These are phyloP conservation scores for Setipinna tenuifilis DNA, from an alignment of 2,797 vertebrate genomes.

Conservation along the genomic window DNA sequence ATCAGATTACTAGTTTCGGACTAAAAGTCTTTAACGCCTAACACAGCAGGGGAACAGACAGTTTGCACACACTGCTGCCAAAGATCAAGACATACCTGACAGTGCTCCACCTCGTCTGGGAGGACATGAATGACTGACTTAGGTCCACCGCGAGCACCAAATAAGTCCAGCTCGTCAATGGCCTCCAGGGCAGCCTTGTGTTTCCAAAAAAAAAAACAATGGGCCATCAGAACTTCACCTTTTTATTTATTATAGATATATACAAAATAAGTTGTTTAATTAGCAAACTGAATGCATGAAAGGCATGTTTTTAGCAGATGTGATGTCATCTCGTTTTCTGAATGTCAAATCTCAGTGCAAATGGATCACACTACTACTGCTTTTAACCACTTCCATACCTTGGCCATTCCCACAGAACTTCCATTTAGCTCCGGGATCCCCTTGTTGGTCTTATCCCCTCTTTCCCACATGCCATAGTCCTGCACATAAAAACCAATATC, in stretches of 20 bases:
- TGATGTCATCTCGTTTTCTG: not conserved
- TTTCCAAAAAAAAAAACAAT: not conserved
- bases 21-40: not conserved
- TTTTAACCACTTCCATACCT: constrained; percentile 72
- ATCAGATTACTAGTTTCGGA: not conserved
- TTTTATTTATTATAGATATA: too few species aligned
- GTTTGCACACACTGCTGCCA: not conserved
- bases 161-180: constrained; percentile 97
- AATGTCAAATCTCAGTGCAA: too few species aligned
- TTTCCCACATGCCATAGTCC: constrained; percentile 99
- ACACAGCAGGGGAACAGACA: not conserved
- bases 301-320: too few species aligned
- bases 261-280: too few species aligned
- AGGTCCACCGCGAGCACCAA: constrained; percentile 92
- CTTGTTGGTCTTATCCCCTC: constrained; percentile 98
- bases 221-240: not conserved
- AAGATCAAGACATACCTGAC: constrained; percentile 81
- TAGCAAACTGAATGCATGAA: too few species aligned
- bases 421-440: constrained; percentile 96
- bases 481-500: constrained; percentile 53
- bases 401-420: constrained; percentile 97
- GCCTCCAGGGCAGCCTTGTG: constrained; percentile 94
- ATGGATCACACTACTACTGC: not conserved
- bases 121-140: constrained; percentile 97
- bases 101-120: constrained; percentile 96